Evolutionary conservation across 1,140 invertebrate genomes (phyloP), one percentile per base, ranked within the genome.

Genomic region (Babylonia areolata): DNA sequence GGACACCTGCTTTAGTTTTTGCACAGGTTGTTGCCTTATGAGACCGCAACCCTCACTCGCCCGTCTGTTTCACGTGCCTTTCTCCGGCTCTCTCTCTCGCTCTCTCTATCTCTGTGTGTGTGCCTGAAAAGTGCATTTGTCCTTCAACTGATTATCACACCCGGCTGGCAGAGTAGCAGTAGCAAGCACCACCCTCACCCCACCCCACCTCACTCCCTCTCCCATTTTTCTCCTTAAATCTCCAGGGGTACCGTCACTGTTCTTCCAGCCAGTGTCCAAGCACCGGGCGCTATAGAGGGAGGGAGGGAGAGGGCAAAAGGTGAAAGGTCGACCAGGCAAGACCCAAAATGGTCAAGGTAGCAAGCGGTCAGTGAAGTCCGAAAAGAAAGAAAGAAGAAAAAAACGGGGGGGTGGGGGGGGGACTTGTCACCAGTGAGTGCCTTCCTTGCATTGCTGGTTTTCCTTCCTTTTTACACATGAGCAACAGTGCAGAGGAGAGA

Each of bases 81-180:
- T 77, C 73, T 77, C 73, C 40, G 37, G 39, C 73, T 77, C 73
- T 77, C 73, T 77, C 73, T 77, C 73, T 77, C 71, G 31, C 71
- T 73, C 71, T 73, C 73, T 77, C 73, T 77, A 35, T 77, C 73
- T 77, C 73, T 77, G 35, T 12, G 37, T n/a, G n/a, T n/a, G n/a
- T n/a, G n/a, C n/a, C n/a, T n/a, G n/a, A n/a, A n/a, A n/a, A n/a
- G n/a, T n/a, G n/a, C n/a, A n/a, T n/a, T 40, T 28, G 71, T 15
- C 73, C 73, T 39, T 23, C 73, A 77, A 23, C 42, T 5, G 42
- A 46, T 46, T 15, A 46, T 15, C 15, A 46, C 15, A 15, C 42
- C 5, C 15, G 42, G 42, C 42, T 46, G 5, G 42, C 42, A 46
- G 42, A 6, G 42, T 15, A n/a, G n/a, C n/a, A n/a, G n/a, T n/a